Percentiles rank a stretch among this genome's conserved stretches.
Conservation (phyloP, 2,888 invertebrate species). For the Bugula neritina region DNA sequence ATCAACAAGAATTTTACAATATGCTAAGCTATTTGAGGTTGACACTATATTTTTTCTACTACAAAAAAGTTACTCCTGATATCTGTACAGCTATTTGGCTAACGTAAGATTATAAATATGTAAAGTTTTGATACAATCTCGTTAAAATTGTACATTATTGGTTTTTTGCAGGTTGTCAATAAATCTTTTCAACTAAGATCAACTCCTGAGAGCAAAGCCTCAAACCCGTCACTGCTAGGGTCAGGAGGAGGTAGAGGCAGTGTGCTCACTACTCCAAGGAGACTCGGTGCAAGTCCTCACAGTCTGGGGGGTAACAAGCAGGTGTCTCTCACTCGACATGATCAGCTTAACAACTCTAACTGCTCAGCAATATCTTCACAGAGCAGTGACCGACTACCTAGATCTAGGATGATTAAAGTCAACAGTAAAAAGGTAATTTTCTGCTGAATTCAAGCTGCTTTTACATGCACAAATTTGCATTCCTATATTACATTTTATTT, state of each 20-base stretch:
- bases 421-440: background rate
- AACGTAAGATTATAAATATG: too few species aligned
- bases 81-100: too few species aligned
- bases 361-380: conserved; percentile 11
- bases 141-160: too few species aligned
- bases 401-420: conserved; percentile 6
- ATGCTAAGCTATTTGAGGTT: too few species aligned
- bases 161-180: background rate
- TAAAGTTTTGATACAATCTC: too few species aligned
- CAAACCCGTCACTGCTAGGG: background rate
- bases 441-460: too few species aligned
- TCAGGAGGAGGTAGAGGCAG: too few species aligned
- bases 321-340: background rate
- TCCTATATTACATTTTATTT: too few species aligned
- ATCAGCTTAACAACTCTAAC: background rate
- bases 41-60: too few species aligned
- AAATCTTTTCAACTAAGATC: conserved; percentile 4
- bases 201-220: background rate
- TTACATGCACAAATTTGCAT: too few species aligned
- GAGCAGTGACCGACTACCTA: background rate
- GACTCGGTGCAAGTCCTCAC: background rate
- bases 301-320: background rate
- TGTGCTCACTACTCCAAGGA: background rate
- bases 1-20: too few species aligned
- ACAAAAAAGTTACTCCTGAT: too few species aligned